These are phyloP conservation scores for Conopomorpha cramerella DNA, from an alignment of 1,140 invertebrate genomes.

Conservation along the genomic window DNA sequence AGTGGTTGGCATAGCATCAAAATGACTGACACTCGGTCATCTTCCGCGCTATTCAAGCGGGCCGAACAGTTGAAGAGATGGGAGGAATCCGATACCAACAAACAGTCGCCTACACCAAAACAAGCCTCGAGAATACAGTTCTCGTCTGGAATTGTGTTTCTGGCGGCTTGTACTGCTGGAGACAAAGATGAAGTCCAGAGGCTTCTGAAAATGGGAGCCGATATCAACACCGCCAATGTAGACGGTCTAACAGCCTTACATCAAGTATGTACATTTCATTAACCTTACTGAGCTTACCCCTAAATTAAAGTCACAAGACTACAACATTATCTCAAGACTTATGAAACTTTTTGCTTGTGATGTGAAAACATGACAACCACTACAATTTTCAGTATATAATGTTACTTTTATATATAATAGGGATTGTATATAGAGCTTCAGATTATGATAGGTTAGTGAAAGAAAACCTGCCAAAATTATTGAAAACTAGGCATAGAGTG, in stretches of 20 bases:
- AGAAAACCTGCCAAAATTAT: too few relatives aligned
- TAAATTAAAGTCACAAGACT: not conserved
- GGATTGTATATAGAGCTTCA: not conserved
- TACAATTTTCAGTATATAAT: not conserved
- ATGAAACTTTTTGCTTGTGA: not conserved
- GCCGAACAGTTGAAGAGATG: conserved; percentile 94
- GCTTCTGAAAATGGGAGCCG: conserved; percentile 86
- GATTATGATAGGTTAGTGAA: too few relatives aligned
- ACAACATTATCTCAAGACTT: not conserved
- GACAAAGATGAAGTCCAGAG: conserved; percentile 94
- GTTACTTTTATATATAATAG: not conserved
- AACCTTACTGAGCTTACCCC: not conserved
- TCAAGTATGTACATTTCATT: conserved; percentile 72
- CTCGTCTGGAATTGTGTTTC: conserved; percentile 93
- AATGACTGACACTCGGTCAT: conserved; percentile 66
- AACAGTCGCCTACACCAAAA: conserved; percentile 73
- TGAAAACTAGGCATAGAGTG: too few relatives aligned
- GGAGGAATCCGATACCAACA: conserved; percentile 95
- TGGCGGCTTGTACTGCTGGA: conserved; percentile 93
- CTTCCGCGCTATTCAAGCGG: conserved; percentile 88
- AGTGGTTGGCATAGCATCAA: conserved; percentile 28
- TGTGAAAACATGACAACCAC: not conserved
- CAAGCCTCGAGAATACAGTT: conserved; percentile 86
- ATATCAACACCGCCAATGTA: conserved; percentile 96
- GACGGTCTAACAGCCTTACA: conserved; percentile 97